phyloP scores from a whole-genome alignment of 2,888 invertebrate species.

The Polyommatus iphigenia region DNA sequence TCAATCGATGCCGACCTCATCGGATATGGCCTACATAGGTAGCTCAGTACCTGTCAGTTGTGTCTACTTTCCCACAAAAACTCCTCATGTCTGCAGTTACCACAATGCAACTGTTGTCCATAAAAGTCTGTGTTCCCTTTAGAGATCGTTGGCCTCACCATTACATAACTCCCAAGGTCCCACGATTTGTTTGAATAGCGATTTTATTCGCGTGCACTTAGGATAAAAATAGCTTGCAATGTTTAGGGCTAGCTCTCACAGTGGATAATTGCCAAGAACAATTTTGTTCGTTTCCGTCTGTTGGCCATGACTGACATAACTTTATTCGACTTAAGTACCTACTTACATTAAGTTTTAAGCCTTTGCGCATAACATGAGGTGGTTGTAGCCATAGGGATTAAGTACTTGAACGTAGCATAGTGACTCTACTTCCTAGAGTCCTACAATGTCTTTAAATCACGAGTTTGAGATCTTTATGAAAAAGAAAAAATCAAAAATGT shows the following conservation, averaged over 20 bases:
- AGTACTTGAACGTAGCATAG: too few species aligned
- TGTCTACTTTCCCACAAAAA: neutral
- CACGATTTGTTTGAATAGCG: neutral
- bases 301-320: constrained; percentile 28
- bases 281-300: constrained; percentile 17
- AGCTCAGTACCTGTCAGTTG: neutral
- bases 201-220: constrained; percentile 36
- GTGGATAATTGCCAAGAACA: constrained; percentile 22
- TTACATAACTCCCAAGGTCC: constrained; percentile 41
- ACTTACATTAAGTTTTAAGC: neutral
- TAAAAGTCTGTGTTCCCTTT: constrained; percentile 38
- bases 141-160: constrained; percentile 40
- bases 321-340: neutral
- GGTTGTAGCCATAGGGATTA: too few species aligned
- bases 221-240: constrained; percentile 42
- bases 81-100: neutral
- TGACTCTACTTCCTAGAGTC: too few species aligned
- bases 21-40: neutral
- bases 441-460: too few species aligned
- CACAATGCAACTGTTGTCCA: constrained; percentile 14
- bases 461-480: too few species aligned
- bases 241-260: neutral
- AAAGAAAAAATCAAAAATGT: too few species aligned
- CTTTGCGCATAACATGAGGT: too few species aligned
- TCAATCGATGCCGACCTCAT: neutral